Percentiles rank a stretch among this genome's conserved stretches.
Conservation (phyloP, 2,797 vertebrate genomes). For the Oreochromis mossambicus region DNA sequence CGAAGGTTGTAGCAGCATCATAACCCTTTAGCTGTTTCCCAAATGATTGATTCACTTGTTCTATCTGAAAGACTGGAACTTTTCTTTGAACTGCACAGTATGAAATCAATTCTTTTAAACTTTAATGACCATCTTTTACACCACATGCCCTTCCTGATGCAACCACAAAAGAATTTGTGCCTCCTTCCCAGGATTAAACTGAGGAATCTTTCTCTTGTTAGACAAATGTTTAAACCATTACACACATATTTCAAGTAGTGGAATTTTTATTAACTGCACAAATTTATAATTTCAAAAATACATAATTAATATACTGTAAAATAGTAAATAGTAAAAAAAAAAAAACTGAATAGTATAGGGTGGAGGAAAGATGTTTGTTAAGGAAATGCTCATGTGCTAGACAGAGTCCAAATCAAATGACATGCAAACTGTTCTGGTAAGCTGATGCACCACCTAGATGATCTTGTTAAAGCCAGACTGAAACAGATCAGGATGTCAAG, state of each 20-base stretch:
- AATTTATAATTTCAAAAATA: not conserved
- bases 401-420: slow-evolving; percentile 79
- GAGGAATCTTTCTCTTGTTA: not conserved
- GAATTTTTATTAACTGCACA: not conserved
- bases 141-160: not conserved
- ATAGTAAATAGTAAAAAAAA: slow-evolving; percentile 79
- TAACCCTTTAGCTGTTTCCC: not conserved
- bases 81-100: not conserved
- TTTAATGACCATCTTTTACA: not conserved
- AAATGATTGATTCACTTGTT: not conserved
- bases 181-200: not conserved
- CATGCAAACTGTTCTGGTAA: slow-evolving; percentile 86
- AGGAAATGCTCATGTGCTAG: slow-evolving; percentile 91
- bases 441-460: not conserved
- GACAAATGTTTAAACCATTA: not conserved
- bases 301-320: not conserved
- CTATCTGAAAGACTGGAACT: not conserved
- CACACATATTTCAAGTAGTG: not conserved
- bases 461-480: not conserved
- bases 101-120: not conserved
- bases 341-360: slow-evolving; percentile 82
- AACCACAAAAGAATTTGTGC: not conserved
- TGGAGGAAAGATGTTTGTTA: slow-evolving; percentile 85
- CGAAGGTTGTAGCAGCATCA: not conserved
- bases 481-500: not conserved